Percentiles rank a stretch among this genome's conserved stretches.
Conservation (phyloP, 2,113 vertebrate species). For the Crypturellus undulatus region DNA sequence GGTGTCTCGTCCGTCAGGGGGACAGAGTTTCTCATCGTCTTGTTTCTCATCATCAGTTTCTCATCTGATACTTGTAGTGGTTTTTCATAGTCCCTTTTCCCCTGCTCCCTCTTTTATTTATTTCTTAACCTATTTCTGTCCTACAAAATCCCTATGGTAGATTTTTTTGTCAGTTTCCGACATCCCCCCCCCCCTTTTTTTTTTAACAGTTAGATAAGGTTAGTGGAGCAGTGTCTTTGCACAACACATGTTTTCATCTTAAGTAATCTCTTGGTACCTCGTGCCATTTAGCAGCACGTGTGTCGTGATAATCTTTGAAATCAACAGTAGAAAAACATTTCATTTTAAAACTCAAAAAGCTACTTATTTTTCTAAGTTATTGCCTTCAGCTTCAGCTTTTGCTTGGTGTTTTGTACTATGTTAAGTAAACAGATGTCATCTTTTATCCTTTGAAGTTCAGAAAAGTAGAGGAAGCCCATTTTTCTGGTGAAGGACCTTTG, state of each 20-base stretch:
- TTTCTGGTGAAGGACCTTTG: neutral
- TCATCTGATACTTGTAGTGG: neutral
- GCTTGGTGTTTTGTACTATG: too few relatives aligned
- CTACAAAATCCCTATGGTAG: neutral
- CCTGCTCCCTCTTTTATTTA: neutral
- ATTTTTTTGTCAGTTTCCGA: neutral
- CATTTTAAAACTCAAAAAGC: neutral
- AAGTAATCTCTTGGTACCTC: fast-evolving
- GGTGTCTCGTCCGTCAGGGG: neutral
- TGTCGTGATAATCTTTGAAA: neutral
- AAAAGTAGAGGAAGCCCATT: neutral
- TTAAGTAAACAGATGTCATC: neutral
- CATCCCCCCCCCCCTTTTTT: neutral
- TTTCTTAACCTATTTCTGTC: neutral
- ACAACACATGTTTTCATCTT: neutral
- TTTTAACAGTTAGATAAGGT: neutral
- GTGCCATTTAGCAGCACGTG: neutral
- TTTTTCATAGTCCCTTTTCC: neutral
- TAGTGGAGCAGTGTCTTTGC: neutral
- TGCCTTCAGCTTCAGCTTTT: neutral
- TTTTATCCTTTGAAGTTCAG: conserved; percentile 29
- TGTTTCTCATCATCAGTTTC: too few relatives aligned
- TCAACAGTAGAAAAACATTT: conserved; percentile 2
- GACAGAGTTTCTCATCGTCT: neutral
- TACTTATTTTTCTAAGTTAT: neutral